A percentile compares a stretch with the other conserved stretches of the same genome.
Conservation (phyloP, 2,888 invertebrate species). For the Cloeon dipterum region DNA sequence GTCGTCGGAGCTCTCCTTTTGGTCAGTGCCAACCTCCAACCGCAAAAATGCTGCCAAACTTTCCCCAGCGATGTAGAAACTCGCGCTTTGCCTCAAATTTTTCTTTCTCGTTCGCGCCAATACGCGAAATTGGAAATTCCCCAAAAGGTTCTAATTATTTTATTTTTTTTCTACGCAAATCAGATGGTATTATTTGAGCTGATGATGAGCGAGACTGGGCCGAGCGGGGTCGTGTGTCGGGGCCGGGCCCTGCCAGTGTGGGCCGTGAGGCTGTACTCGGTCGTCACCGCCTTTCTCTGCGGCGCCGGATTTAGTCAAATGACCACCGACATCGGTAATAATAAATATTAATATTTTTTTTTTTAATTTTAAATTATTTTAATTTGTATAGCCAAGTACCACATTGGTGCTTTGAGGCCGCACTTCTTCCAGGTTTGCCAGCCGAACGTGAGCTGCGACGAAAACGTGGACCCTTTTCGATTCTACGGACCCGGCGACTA, state of each 20-base stretch:
- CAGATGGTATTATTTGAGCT: neutral
- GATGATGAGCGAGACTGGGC: neutral
- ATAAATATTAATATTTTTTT: too few species aligned
- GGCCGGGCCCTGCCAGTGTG: neutral
- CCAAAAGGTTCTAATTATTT: too few species aligned
- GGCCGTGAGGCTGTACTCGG: neutral
- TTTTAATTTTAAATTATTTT: too few species aligned
- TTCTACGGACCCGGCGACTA: constrained; percentile 9
- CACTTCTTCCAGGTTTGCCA: constrained; percentile 28
- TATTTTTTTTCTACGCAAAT: too few species aligned
- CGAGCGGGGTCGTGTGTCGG: neutral
- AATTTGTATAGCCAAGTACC: constrained; percentile 27
- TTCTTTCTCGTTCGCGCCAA: too few species aligned
- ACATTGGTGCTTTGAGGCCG: constrained; percentile 26
- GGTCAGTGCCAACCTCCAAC: neutral
- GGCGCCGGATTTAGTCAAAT: constrained; percentile 20
- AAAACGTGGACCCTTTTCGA: neutral
- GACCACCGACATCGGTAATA: constrained; percentile 18
- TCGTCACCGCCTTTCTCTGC: constrained; percentile 17
- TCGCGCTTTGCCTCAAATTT: too few species aligned
- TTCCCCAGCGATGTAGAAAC: too few species aligned
- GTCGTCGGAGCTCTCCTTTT: constrained; percentile 1
- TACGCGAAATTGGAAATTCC: too few species aligned
- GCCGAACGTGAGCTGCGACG: constrained; percentile 13
- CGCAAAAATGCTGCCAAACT: too few species aligned